Base-by-base conservation (phyloP, 2,888 invertebrate species). In the Camponotus fellah region DNA sequence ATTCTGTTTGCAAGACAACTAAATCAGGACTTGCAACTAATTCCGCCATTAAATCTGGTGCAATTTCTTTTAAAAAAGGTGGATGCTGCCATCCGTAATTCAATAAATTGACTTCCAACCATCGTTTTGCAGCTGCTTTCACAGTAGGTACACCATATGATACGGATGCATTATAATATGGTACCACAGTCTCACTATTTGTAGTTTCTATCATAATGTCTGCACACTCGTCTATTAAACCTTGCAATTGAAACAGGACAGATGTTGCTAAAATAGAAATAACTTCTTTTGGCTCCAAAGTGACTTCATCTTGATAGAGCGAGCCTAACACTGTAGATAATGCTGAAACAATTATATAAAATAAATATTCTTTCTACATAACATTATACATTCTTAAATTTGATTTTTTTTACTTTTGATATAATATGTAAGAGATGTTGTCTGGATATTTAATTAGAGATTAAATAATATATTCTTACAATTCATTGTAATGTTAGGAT, bases 1-100 rank as follows among this genome's bases (percentile, higher is more conserved):
- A 97, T 95, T 97, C 97, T 0, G 97, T 97, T 94, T 97, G 97
- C 95, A 97, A 96, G 2, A 97, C 97, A 92, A 97, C 97, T 83
- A 97, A 95, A 90, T 97, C 96, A 0, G 96, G 96, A 92, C 97
- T 96, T 14, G 95, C 94, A 40, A 97, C 95, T 43, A 97, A 94
- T 58, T 96, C 95, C 3, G 95, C 95, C 97, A 97, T 97, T 85
- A 97, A 93, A 3, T 96, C 96, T n/a, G 96, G 94, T 43, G 96
- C 96, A 89, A 97, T 96, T 89, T 96, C 96, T 88, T 95, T 95
- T 68, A 97, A 94, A 85, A 96, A 95, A 56, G 95, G 95, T 0
- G 96, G 95, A 89, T 96, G 95, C 87, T 96, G 96, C 89, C 94
- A 95, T 87, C 96, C 96, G 91, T 96, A 96, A 84, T 96, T 95